Evolutionary conservation across 2,113 vertebrate genomes (phyloP), one percentile per base, ranked within the genome.

Genomic region (Bubo bubo): DNA sequence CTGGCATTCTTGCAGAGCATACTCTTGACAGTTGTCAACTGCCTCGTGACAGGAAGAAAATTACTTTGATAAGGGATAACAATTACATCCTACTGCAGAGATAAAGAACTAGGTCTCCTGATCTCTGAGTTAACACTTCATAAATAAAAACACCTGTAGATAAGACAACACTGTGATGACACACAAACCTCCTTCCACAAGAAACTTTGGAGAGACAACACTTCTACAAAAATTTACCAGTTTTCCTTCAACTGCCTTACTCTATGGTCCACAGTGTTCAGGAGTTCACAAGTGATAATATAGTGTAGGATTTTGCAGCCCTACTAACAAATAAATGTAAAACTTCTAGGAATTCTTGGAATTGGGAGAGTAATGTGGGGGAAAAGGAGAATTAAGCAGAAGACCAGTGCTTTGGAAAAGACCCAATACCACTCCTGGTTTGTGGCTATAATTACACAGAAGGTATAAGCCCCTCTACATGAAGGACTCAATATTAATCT

Each of bases 221-320:
- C 4, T 32, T 21, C 35, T 34, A 37, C 35, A 85, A 85, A 72
- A 45, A 45, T 4, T 11, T 66, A 9, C 28, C 2, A 2, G 5
- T 59, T 47, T 70, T 75, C 11, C 52, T 64, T 63, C 39, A 26
- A 0, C 4, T 39, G 32, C 8, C 50, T 72, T 50, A 21, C 11
- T 66, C 9, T 39, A 0, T 18, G 30, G 21, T 41, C 30, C 35
- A 68, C 4, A 23, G 5, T 0, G 0, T 30, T 60, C 41, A 43
- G 23, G 14, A n/a, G n/a, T 21, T 73, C 47, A 45, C n/a, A 53
- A 35, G 10, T 34, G 45, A 35, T 22, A 90, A 30, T 3, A 28
- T 2, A 35, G 20, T 9, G 28, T 3, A 72, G 47, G 37, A 82
- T 43, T 67, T 43, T 81, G 10, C 47, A 93, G 37, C 11, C 23